Evolutionary conservation across 2,797 vertebrate species (phyloP).

Genomic region (Paratrypauchen microcephalus): DNA sequence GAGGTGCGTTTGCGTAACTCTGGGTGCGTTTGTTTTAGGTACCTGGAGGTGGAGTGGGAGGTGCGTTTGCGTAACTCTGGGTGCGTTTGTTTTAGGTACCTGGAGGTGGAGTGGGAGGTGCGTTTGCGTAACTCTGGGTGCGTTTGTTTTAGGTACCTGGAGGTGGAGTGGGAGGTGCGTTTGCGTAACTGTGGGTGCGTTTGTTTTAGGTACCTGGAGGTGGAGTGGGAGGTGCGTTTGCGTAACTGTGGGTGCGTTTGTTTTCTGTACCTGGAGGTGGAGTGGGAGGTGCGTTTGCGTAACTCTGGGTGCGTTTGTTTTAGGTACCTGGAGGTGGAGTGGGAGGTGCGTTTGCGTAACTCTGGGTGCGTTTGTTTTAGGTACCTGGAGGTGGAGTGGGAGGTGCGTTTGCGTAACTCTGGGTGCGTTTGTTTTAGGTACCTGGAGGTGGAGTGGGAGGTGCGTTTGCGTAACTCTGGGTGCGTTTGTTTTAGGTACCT

Average conservation of each 20-base stretch:
- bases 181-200: no score
- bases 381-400: conserved; percentile 98
- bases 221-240: no score
- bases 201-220: background rate
- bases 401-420: no score
- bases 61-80: background rate
- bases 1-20: no score
- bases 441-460: no score
- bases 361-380: conserved; percentile 67
- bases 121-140: background rate
- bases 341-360: conserved; percentile 37
- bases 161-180: conserved; percentile 97
- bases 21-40: no score
- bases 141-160: conserved; percentile 86
- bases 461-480: no score
- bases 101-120: conserved; percentile 81
- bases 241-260: no score
- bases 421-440: background rate
- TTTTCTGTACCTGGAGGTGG: no score
- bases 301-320: conserved; percentile 21
- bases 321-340: conserved; percentile 90
- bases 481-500: no score
- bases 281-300: no score
- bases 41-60: no score
- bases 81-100: conserved; percentile 79